Evolutionary conservation across 2,113 vertebrate genomes (phyloP).

Genomic region (Apteryx mantelli): DNA sequence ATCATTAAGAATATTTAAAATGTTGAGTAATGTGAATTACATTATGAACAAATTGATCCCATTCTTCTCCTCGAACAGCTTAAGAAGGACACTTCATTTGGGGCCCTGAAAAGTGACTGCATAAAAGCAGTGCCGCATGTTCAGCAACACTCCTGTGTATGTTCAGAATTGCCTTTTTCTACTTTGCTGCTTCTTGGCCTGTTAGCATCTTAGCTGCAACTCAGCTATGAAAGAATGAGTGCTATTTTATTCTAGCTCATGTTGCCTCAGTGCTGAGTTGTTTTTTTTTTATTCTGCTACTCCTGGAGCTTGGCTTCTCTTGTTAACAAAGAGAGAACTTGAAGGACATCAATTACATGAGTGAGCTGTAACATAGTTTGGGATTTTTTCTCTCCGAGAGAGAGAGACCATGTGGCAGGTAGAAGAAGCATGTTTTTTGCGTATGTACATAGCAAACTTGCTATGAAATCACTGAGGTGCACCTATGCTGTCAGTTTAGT

Average conservation of each 20-base stretch:
- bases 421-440: not conserved
- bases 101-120: not conserved
- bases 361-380: not conserved
- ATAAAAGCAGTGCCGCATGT: not conserved
- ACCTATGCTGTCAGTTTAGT: not conserved
- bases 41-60: not conserved
- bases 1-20: not conserved
- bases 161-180: not conserved
- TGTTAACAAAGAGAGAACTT: not conserved
- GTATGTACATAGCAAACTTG: not conserved
- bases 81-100: not conserved
- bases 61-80: not conserved
- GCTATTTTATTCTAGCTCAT: not conserved
- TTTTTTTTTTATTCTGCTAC: not conserved
- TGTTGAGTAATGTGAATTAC: not conserved
- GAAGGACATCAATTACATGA: not conserved
- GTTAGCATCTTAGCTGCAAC: not conserved
- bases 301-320: not conserved
- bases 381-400: not conserved
- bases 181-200: not conserved
- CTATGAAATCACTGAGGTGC: not conserved
- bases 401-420: not conserved
- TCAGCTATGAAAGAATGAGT: not conserved
- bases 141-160: not conserved
- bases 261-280: not conserved